Base-by-base conservation (phyloP, 2,113 vertebrate genomes). In the Rhinoptilus africanus region DNA sequence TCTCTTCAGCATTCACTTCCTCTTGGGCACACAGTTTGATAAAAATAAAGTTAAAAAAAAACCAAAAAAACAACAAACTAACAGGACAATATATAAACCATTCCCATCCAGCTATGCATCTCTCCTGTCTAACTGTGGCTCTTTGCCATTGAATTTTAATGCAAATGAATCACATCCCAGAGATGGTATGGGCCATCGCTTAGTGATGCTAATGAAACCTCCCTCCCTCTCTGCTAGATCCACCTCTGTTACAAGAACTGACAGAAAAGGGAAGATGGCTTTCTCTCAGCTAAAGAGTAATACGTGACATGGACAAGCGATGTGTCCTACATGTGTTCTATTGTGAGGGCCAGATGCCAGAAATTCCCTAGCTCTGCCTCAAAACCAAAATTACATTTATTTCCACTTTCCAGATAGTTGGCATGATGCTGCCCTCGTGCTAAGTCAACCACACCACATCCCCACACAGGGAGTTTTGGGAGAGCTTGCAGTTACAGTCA, bases 101-200 rank as follows among this genome's bases (percentile, higher is more conserved):
- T 94, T 84, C 30, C 60, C 39, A 75, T 56, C 35, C 30, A 81
- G 51, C 43, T 76, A 57, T 47, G 48, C 22, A 30, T 51, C 24
- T 80, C 62, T 86, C 27, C 64, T 84, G 59, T 51, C 18, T 72
- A 60, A 92, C 11, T 50, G 53, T 68, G 76, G 34, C 48, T 93
- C 39, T 63, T 74, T 78, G 79, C 43, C 81, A 62, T 23, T 82
- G 73, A 66, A 93, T 87, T 91, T 94, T 64, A 94, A 75, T 76
- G 32, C 15, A 19, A 85, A 16, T 23, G 27, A 91, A 81, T 87
- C 48, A 73, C 60, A 81, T 34, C 22, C 45, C 83, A 60, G 69
- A 91, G 89, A 91, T 27, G 21, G 10, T 51, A 41, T 32, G 39
- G n/a, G 18, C n/a, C 64, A 45, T n/a, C 35, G 20, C 35, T 67